Base-by-base conservation (phyloP, 2,797 vertebrate species). In the Parauchenoglanis punctatus region DNA sequence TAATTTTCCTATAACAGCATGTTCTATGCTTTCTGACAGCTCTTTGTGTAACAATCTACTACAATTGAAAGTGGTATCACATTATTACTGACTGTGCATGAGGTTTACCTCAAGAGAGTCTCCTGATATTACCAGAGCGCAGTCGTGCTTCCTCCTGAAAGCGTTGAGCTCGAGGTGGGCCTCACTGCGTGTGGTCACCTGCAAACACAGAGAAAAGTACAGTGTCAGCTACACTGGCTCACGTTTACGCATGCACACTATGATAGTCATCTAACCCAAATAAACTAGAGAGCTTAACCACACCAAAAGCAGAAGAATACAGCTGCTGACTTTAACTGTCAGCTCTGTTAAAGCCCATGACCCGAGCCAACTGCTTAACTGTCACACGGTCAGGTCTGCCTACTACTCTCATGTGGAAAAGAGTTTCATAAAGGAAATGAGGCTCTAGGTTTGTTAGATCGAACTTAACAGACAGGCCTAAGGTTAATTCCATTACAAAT, bases 101-200 rank as follows among this genome's bases (percentile, higher is more conserved):
- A 11, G 73, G 65, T 99, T 98, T 92, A 99, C 98, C 97, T 99
- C 98, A 88, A 99, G 95, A 67, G 98, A 98, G 93, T 99, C 98
- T 90, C 98, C 98, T 44, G 98, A 97, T 93, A 99, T 97, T 92
- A 99, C 98, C 94, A 99, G 96, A 52, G 97, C 97, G 90, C 98
- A 99, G 93, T 99, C 98, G 28, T 99, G 97, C 92, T 98, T 99
- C 93, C 98, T 97, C 80, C 98, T 96, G 94, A 99, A 99, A 90
- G 98, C 97, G 88, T 99, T 99, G 67, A 99, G 95, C 94, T 99
- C 98, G 94, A 99, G 95, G 93, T 99, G 98, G 93, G 98, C 98
- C 91, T 99, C 98, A 68, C 98, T 98, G 35, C 98, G 96, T 75
- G 99, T 99, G 46, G 97, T 99, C 93, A 99, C 98, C 98, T 99